Evolutionary conservation across 2,113 vertebrate genomes (phyloP).

Genomic region (Hoplias malabaricus): DNA sequence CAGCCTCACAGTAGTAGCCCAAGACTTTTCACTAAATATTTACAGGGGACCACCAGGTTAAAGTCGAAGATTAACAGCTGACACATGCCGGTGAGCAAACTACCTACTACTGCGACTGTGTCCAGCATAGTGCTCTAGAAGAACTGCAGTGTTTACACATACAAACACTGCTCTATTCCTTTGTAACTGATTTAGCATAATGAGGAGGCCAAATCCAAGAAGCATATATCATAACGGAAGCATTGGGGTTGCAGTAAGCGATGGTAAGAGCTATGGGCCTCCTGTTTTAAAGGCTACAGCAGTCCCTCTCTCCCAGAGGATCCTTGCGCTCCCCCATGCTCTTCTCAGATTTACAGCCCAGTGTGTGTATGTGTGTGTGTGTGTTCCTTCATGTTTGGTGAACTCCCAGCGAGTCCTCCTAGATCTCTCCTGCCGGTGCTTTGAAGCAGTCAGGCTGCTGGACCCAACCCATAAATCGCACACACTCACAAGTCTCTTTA

Average conservation of each 20-base stretch:
- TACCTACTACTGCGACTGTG: neutral
- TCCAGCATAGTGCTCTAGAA: no score
- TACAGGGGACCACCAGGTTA: conserved; percentile 65
- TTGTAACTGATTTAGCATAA: neutral
- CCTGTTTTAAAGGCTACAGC: conserved; percentile 9
- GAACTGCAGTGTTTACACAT: conserved; percentile 29
- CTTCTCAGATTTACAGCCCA: conserved; percentile 68
- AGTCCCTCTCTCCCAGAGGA: conserved; percentile 40
- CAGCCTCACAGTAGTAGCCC: conserved; percentile 59
- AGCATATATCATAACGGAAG: conserved; percentile 21
- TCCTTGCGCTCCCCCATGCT: conserved; percentile 49
- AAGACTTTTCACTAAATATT: conserved; percentile 73
- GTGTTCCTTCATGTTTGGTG: conserved; percentile 69
- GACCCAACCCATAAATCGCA: conserved; percentile 90
- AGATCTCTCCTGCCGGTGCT: conserved; percentile 59
- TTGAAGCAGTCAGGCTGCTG: conserved; percentile 68
- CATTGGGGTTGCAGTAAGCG: conserved; percentile 2
- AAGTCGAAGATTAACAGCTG: conserved; percentile 64
- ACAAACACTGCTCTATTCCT: neutral
- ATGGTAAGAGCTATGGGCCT: conserved; percentile 30
- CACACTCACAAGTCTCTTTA: conserved; percentile 78
- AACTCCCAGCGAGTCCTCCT: conserved; percentile 62
- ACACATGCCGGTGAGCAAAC: neutral
- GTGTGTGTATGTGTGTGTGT: conserved; percentile 35
- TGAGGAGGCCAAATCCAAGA: conserved; percentile 19